phyloP scores from a whole-genome alignment of 2,888 invertebrate species.

The Rhabditoides inermis region DNA sequence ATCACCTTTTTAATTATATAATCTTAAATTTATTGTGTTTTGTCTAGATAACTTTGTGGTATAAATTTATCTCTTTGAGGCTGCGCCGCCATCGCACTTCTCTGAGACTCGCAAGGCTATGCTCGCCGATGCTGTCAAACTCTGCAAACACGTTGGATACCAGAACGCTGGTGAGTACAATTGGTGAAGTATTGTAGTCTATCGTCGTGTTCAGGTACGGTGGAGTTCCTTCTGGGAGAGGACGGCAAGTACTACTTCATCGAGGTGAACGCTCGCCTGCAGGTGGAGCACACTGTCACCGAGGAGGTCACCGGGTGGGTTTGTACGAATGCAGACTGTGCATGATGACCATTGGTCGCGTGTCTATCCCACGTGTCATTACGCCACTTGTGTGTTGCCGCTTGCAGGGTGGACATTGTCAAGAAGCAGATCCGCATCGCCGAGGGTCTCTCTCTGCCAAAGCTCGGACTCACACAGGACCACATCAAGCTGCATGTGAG shows the following conservation, averaged over 20 bases:
- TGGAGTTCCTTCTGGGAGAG: constrained; percentile 84
- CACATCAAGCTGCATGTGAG: no score
- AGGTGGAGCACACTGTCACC: constrained; percentile 96
- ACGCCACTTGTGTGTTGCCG: no score
- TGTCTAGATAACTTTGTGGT: no score
- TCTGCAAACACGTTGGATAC: constrained; percentile 83
- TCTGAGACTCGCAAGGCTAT: constrained; percentile 75
- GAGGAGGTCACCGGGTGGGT: constrained; percentile 85
- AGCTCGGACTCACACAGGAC: constrained; percentile 79
- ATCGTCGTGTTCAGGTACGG: no score
- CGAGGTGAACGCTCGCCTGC: constrained; percentile 90
- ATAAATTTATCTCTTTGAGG: no score
- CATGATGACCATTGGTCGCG: background rate
- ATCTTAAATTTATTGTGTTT: no score
- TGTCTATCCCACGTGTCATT: no score
- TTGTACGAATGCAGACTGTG: background rate
- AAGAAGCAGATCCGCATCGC: constrained; percentile 89
- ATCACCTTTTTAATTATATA: no score
- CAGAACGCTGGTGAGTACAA: no score
- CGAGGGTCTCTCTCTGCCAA: constrained; percentile 83
- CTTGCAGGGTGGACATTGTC: constrained; percentile 11
- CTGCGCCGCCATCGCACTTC: no score
- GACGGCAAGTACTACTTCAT: constrained; percentile 81
- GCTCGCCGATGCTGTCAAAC: constrained; percentile 76
- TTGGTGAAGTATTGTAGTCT: no score